phyloP scores from a whole-genome alignment of 37 sponge, comb jelly and placozoan genomes.

The Eunapius fragilis region DNA sequence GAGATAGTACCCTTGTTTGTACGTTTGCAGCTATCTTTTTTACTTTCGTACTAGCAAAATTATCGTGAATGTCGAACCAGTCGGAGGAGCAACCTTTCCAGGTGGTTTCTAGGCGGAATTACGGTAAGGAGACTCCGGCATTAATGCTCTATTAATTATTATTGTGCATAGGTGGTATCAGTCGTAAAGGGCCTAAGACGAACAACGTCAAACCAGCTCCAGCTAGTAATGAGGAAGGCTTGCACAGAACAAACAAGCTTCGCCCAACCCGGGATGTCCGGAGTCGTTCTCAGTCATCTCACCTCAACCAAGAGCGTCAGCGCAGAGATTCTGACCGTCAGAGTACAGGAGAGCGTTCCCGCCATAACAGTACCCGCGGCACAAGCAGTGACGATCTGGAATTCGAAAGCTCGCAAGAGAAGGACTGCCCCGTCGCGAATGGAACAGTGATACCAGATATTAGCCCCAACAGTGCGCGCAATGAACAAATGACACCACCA shows the following conservation, averaged over 20 bases:
- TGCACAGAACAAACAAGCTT: neutral
- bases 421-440: neutral
- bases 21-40: neutral
- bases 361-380: neutral
- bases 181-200: neutral
- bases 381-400: neutral
- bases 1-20: neutral
- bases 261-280: neutral
- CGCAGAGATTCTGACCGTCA: neutral
- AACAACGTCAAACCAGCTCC: neutral
- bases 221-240: neutral
- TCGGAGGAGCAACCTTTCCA: conserved; percentile 39
- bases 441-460: neutral
- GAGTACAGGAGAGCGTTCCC: neutral
- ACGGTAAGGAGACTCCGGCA: neutral
- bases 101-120: conserved; percentile 13
- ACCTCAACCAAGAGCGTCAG: neutral
- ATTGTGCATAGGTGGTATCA: neutral
- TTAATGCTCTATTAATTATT: neutral
- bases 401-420: neutral
- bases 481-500: neutral
- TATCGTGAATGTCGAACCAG: conserved; percentile 9
- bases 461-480: neutral
- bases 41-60: neutral
- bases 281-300: neutral